Percentiles rank a stretch among this genome's conserved stretches.
phyloP scores from a whole-genome alignment of 2,888 invertebrate species.

The Lepidonotus clava region DNA sequence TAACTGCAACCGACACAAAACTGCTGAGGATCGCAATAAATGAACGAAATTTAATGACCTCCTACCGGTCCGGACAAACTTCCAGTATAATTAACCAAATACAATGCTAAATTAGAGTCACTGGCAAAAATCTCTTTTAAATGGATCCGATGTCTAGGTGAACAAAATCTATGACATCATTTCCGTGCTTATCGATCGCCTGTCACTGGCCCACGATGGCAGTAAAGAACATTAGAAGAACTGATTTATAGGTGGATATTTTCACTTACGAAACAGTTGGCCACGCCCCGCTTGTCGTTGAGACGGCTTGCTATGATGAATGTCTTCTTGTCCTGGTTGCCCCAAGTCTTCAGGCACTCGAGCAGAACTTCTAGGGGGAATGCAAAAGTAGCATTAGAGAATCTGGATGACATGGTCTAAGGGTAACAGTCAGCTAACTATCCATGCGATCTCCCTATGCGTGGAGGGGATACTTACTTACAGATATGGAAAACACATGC shows the following conservation, averaged over 20 bases:
- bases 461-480: too few species aligned
- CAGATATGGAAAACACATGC: too few species aligned
- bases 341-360: constrained; percentile 57
- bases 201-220: not conserved
- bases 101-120: constrained; percentile 30
- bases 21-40: constrained; percentile 2
- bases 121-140: not conserved
- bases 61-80: not conserved
- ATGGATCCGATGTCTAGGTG: not conserved
- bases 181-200: constrained; percentile 1
- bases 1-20: too few species aligned
- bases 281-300: constrained; percentile 36
- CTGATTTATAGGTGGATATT: constrained; percentile 27
- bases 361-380: constrained; percentile 41
- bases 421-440: too few species aligned
- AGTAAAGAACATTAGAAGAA: not conserved
- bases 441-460: too few species aligned
- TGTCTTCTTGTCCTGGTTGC: constrained; percentile 1
- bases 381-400: constrained; percentile 16
- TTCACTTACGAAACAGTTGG: constrained; percentile 56
- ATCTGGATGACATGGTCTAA: not conserved
- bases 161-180: constrained; percentile 27
- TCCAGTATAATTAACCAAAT: constrained; percentile 26
- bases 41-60: not conserved
- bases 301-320: constrained; percentile 52